Evolutionary conservation across 2,113 vertebrate genomes (phyloP), one percentile per base, ranked within the genome.

Genomic region (Poecile atricapillus): DNA sequence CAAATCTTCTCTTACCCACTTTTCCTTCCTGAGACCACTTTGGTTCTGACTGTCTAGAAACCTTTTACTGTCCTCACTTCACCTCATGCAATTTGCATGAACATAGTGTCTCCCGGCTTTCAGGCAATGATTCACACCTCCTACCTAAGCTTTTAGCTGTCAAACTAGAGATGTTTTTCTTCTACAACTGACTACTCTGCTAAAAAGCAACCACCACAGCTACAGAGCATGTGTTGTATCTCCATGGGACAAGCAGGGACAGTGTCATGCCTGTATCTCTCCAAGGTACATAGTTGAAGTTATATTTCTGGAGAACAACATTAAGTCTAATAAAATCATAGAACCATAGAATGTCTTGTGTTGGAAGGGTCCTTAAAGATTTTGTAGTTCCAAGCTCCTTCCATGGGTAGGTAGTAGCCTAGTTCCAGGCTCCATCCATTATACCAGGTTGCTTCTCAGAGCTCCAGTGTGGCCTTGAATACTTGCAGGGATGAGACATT

Each of bases 61-160:
- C 56, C 73, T 87, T 39, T 74, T 31, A 39, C n/a, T 80, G 86
- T 97, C 94, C 96, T 90, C 44, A 93, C 20, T 90, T 95, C 28
- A 93, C 88, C 60, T 49, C 20, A 68, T 15, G 55, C 33, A 83
- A 78, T 88, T 92, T 17, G 8, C 64, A 90, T 70, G 64, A 96
- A 74, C 23, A 55, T 86, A 94, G 52, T 71, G 94, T 96, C 94
- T 96, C 85, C 92, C 63, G 44, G 56, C 55, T 94, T 95, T 83
- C 88, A 96, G 68, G 92, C 92, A 83, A 4, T 83, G 90, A 95
- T 95, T 96, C 90, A 85, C 90, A 90, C 96, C 92, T 96, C 94
- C 95, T 56, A 93, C 94, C 92, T 94, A 93, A 90, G 68, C 35
- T 86, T 88, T 86, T n/a, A 94, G 79, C 75, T 93, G 79, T 88